These are phyloP conservation scores for Phocides pigmalion DNA, from an alignment of 1,140 invertebrate genomes.

Conservation along the genomic window DNA sequence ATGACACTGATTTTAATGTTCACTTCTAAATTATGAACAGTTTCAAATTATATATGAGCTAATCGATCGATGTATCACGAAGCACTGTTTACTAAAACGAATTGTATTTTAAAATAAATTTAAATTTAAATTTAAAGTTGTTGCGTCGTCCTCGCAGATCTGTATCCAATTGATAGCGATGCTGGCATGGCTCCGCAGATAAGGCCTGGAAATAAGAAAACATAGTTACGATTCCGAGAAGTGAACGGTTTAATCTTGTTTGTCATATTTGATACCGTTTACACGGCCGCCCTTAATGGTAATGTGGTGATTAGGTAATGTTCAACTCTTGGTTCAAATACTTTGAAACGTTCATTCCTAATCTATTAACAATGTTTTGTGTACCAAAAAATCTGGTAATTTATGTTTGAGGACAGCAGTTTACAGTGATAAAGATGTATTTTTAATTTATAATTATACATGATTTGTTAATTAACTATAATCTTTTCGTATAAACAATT, in stretches of 20 bases:
- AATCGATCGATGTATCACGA: too few relatives aligned
- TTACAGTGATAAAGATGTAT: too few relatives aligned
- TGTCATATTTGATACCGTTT: conserved; percentile 9
- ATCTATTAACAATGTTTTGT: too few relatives aligned
- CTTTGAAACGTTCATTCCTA: too few relatives aligned
- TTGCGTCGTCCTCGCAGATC: conserved; percentile 47
- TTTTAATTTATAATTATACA: too few relatives aligned
- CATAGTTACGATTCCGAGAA: conserved; percentile 35
- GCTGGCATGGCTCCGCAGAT: conserved; percentile 68
- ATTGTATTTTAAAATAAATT: not conserved
- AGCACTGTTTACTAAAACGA: too few relatives aligned
- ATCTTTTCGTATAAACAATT: too few relatives aligned
- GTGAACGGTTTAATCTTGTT: conserved; percentile 1
- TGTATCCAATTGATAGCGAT: conserved; percentile 48
- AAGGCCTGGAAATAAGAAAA: conserved; percentile 62
- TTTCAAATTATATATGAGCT: not conserved
- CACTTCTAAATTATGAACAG: too few relatives aligned
- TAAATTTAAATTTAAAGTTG: conserved; percentile 12
- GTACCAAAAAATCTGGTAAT: too few relatives aligned
- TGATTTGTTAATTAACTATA: too few relatives aligned
- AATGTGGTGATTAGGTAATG: conserved; percentile 18
- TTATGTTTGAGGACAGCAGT: too few relatives aligned
- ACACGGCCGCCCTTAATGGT: not conserved
- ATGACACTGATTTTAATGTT: too few relatives aligned
- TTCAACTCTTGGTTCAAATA: not conserved